These are phyloP conservation scores for Gryllus bimaculatus DNA, from an alignment of 1,140 invertebrate genomes.

Conservation along the genomic window DNA sequence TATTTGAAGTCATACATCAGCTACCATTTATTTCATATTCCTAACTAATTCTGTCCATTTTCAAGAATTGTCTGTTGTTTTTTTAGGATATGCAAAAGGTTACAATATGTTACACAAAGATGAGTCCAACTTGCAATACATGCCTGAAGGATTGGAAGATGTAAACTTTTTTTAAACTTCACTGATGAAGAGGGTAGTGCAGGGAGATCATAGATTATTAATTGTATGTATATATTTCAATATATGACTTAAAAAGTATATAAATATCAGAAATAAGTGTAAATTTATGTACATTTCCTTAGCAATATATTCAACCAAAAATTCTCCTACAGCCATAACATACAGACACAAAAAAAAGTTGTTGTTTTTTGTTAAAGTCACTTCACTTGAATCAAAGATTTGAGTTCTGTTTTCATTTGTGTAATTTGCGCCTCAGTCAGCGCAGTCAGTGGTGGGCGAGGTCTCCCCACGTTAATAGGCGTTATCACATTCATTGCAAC, in stretches of 20 bases:
- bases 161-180: slow-evolving; percentile 45
- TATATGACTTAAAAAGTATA: too few relatives aligned
- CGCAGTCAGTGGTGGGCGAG: slow-evolving; percentile 40
- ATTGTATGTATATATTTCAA: too few relatives aligned
- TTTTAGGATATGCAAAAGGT: slow-evolving; percentile 51
- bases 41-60: too few relatives aligned
- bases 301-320: too few relatives aligned
- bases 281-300: too few relatives aligned
- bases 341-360: too few relatives aligned
- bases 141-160: slow-evolving; percentile 57
- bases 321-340: too few relatives aligned
- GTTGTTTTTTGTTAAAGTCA: too few relatives aligned
- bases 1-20: too few relatives aligned
- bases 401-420: slow-evolving; percentile 17
- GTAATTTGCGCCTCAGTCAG: slow-evolving; percentile 31
- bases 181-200: background rate
- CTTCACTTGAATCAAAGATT: too few relatives aligned
- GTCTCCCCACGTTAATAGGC: slow-evolving; percentile 46
- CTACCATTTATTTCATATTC: too few relatives aligned
- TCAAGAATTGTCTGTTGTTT: background rate
- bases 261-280: too few relatives aligned
- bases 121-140: slow-evolving; percentile 47
- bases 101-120: slow-evolving; percentile 48
- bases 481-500: slow-evolving; percentile 48
- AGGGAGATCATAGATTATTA: background rate